These are phyloP conservation scores for Tuberolachnus salignus DNA, from an alignment of 2,888 invertebrate genomes.

Conservation along the genomic window DNA sequence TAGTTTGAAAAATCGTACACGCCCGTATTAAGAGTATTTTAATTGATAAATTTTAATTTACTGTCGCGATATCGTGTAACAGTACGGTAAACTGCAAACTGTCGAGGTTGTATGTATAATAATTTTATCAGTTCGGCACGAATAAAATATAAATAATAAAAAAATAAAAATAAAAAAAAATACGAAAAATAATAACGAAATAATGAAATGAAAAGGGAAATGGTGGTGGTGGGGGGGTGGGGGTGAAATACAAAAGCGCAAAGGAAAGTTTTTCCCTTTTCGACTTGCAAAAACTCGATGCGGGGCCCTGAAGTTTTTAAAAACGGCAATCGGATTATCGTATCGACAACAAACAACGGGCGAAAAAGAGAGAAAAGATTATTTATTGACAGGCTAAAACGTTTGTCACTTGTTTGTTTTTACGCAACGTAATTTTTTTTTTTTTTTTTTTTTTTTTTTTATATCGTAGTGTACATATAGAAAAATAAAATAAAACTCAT, in stretches of 20 bases:
- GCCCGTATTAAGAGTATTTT: no score
- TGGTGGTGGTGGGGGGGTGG: no score
- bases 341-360: not conserved
- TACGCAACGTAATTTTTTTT: not conserved
- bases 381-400: not conserved
- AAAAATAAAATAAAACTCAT: not conserved
- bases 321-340: constrained; percentile 15
- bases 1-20: no score
- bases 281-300: not conserved
- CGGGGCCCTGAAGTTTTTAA: not conserved
- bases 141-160: not conserved
- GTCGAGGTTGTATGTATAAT: not conserved
- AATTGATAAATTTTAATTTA: no score
- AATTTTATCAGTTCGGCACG: not conserved
- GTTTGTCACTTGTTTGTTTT: not conserved
- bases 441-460: no score
- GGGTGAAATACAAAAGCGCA: not conserved
- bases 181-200: not conserved
- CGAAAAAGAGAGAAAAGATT: not conserved
- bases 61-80: not conserved
- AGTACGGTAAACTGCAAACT: not conserved
- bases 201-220: no score
- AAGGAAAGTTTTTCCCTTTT: constrained; percentile 7
- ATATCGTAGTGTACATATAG: not conserved
- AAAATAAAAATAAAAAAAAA: constrained; percentile 7